Evolutionary conservation across 2,888 invertebrate genomes (phyloP).

Genomic region (Dysmachus trigonus): DNA sequence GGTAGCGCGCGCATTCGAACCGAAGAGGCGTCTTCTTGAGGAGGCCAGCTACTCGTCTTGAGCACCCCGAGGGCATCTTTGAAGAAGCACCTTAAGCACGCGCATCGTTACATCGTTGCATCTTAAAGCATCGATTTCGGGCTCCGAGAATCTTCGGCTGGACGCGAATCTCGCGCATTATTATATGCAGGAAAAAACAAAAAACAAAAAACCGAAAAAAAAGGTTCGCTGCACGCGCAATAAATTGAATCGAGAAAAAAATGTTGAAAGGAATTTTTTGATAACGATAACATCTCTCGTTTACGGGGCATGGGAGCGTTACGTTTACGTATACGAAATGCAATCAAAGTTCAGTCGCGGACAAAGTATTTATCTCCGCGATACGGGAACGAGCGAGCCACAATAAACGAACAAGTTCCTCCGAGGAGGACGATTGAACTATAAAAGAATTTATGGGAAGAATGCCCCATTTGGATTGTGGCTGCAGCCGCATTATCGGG

Average conservation of each 20-base stretch:
- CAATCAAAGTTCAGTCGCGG: not conserved
- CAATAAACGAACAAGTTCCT: not conserved
- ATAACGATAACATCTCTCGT: constrained; percentile 10
- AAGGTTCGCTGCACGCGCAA: constrained; percentile 6
- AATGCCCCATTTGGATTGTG: not conserved
- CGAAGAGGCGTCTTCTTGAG: too few species aligned
- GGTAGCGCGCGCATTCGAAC: not conserved
- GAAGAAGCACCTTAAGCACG: not conserved
- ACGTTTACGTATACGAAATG: not conserved
- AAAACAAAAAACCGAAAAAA: too few species aligned
- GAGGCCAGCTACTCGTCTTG: constrained; percentile 19
- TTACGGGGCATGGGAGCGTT: not conserved
- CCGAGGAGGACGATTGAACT: not conserved
- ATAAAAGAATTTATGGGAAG: not conserved
- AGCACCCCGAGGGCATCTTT: not conserved
- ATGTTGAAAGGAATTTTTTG: constrained; percentile 16
- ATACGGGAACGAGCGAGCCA: not conserved
- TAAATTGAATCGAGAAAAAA: constrained; percentile 3
- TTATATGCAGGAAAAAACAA: not conserved
- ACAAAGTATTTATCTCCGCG: not conserved
- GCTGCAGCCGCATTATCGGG: not conserved
- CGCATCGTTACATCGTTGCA: not conserved
- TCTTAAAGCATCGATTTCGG: not conserved
- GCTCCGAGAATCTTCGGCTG: not conserved
- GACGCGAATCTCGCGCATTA: not conserved